A percentile compares a stretch with the other conserved stretches of the same genome.
Evolutionary conservation across 2,888 invertebrate species (phyloP).

Genomic region (Halictus quadricinctus): DNA sequence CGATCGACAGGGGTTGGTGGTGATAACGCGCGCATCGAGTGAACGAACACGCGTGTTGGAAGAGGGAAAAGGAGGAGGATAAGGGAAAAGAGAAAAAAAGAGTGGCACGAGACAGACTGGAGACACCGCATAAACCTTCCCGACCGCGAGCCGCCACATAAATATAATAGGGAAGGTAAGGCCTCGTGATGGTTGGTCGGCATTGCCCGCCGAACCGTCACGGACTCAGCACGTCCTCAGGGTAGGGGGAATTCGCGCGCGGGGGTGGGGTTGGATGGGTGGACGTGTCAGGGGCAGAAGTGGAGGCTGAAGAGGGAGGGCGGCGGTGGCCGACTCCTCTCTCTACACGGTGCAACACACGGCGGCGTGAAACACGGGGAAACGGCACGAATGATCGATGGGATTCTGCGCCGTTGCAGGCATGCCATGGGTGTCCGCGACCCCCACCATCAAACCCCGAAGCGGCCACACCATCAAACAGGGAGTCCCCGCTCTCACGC

Average conservation of each 20-base stretch:
- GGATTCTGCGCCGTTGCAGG: conserved; percentile 81
- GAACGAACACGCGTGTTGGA: conserved; percentile 35
- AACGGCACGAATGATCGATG: conserved; percentile 82
- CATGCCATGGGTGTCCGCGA: conserved; percentile 80
- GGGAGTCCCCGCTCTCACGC: conserved; percentile 58
- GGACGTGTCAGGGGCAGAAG: conserved; percentile 71
- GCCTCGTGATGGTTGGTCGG: conserved; percentile 81
- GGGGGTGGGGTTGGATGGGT: conserved; percentile 72
- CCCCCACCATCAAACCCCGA: conserved; percentile 68
- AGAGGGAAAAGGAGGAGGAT: conserved; percentile 32
- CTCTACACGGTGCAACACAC: conserved; percentile 76
- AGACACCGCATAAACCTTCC: conserved; percentile 77
- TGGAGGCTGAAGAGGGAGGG: conserved; percentile 63
- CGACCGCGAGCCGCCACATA: conserved; percentile 81
- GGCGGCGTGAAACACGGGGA: conserved; percentile 79
- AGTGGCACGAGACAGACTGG: conserved; percentile 69
- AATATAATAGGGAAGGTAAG: conserved; percentile 81
- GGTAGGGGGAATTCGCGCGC: conserved; percentile 73
- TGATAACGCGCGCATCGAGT: conserved; percentile 28
- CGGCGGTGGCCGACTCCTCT: conserved; percentile 65
- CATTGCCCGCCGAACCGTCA: conserved; percentile 81
- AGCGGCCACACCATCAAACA: conserved; percentile 50
- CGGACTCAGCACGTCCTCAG: conserved; percentile 71
- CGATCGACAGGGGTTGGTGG: conserved; percentile 33
- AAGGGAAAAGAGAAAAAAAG: conserved; percentile 34